Evolutionary conservation across 2,888 invertebrate genomes (phyloP).

Genomic region (Fragum fragum): DNA sequence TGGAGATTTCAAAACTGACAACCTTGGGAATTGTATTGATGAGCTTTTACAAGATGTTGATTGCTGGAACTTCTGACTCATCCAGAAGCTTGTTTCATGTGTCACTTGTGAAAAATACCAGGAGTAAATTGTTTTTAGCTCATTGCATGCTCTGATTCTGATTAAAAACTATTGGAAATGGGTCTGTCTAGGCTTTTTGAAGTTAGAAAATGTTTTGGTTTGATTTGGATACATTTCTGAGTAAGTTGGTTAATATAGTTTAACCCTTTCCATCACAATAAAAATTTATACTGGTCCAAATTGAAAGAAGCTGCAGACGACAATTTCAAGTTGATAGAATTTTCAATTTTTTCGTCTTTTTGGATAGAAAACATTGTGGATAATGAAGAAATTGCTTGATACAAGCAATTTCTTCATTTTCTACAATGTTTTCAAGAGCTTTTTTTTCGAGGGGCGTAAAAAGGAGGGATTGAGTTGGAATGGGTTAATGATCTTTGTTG

Average conservation of each 20-base stretch:
- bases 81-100: constrained; percentile 11
- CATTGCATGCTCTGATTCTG: neutral
- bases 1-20: neutral
- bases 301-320: too few relatives aligned
- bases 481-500: too few relatives aligned
- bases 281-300: too few relatives aligned
- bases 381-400: too few relatives aligned
- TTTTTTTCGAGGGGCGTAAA: too few relatives aligned
- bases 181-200: neutral
- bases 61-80: constrained; percentile 9
- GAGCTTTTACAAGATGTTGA: constrained; percentile 16
- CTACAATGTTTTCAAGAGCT: too few relatives aligned
- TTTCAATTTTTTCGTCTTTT: too few relatives aligned
- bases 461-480: too few relatives aligned
- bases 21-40: neutral
- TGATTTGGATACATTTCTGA: constrained; percentile 1
- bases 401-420: too few relatives aligned
- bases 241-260: constrained; percentile 5
- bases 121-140: constrained; percentile 7
- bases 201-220: constrained; percentile 22
- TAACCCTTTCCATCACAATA: too few relatives aligned
- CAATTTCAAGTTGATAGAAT: too few relatives aligned
- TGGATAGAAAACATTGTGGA: too few relatives aligned
- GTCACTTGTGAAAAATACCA: constrained; percentile 12
- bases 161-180: neutral